Evolutionary conservation across 1,140 invertebrate species (phyloP).

Genomic region (Drosophila athabasca): DNA sequence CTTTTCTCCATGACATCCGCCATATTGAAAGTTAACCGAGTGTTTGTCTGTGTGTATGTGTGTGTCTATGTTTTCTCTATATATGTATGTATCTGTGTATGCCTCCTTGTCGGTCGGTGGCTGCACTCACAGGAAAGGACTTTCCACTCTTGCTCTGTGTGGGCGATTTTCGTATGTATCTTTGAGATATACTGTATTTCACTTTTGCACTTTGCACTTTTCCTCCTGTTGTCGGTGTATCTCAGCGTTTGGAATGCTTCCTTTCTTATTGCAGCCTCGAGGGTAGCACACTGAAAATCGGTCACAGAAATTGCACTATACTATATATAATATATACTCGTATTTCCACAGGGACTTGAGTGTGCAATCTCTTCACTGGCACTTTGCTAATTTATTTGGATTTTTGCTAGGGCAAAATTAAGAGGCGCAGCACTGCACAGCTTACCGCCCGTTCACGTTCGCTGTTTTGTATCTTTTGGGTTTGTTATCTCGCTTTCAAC

Average conservation of each 20-base stretch:
- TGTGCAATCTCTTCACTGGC: constrained; percentile 38
- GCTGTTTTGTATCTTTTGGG: constrained; percentile 61
- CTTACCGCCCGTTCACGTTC: constrained; percentile 15
- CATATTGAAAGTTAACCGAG: constrained; percentile 75
- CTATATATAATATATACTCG: constrained; percentile 1
- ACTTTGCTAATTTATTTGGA: constrained; percentile 42
- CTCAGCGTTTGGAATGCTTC: constrained; percentile 28
- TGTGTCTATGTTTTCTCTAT: constrained; percentile 15
- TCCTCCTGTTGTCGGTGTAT: constrained; percentile 4
- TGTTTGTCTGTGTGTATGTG: constrained; percentile 32
- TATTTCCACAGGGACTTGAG: not conserved
- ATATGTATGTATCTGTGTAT: constrained; percentile 12
- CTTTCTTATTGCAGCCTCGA: constrained; percentile 14
- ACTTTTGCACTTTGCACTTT: constrained; percentile 34
- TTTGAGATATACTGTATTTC: constrained; percentile 29
- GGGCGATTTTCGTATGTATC: constrained; percentile 50
- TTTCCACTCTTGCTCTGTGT: constrained; percentile 49
- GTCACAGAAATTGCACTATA: constrained; percentile 3
- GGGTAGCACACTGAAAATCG: constrained; percentile 11
- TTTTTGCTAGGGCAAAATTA: constrained; percentile 40
- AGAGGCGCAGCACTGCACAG: constrained; percentile 36
- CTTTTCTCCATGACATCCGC: constrained; percentile 83
- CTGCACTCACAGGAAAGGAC: constrained; percentile 68
- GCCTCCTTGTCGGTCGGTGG: constrained; percentile 12
- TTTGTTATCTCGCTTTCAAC: too few relatives aligned